A percentile compares a stretch with the other conserved stretches of the same genome.
Evolutionary conservation across 2,113 vertebrate species (phyloP).

Genomic region (Dipodomys stephensi): DNA sequence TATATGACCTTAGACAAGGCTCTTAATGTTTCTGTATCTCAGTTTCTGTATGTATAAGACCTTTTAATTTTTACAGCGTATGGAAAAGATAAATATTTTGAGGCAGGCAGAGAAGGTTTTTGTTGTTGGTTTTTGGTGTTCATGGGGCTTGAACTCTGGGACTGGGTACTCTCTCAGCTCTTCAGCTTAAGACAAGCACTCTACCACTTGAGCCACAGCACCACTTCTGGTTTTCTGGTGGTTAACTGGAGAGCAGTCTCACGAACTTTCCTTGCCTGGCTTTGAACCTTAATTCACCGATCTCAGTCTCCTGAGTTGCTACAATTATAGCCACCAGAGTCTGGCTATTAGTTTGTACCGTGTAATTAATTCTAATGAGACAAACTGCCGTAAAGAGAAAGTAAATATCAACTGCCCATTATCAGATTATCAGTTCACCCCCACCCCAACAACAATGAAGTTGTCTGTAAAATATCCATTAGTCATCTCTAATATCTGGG

Average conservation of each 20-base stretch:
- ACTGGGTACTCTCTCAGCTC: too few relatives aligned
- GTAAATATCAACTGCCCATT: background rate
- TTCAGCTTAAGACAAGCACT: too few relatives aligned
- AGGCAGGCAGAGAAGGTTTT: background rate
- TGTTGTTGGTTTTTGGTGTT: too few relatives aligned
- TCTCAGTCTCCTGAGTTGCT: too few relatives aligned
- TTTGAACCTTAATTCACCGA: too few relatives aligned
- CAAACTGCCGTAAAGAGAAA: background rate
- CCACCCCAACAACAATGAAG: constrained; percentile 10
- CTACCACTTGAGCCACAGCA: too few relatives aligned
- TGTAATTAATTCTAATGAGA: constrained; percentile 27
- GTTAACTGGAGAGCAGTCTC: too few relatives aligned
- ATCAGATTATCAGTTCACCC: background rate
- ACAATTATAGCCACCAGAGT: too few relatives aligned
- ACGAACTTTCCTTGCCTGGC: too few relatives aligned
- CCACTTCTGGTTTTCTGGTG: too few relatives aligned
- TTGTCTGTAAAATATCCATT: constrained; percentile 18
- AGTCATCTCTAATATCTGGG: constrained; percentile 30
- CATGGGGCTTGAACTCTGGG: too few relatives aligned
- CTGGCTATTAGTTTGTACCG: background rate
- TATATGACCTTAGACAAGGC: background rate
- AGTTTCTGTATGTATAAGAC: background rate
- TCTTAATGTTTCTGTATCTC: background rate
- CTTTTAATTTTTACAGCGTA: constrained; percentile 8
- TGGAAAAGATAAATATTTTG: background rate